These are phyloP conservation scores for Malurus elegans DNA, from an alignment of 2,113 vertebrate genomes.

Conservation along the genomic window DNA sequence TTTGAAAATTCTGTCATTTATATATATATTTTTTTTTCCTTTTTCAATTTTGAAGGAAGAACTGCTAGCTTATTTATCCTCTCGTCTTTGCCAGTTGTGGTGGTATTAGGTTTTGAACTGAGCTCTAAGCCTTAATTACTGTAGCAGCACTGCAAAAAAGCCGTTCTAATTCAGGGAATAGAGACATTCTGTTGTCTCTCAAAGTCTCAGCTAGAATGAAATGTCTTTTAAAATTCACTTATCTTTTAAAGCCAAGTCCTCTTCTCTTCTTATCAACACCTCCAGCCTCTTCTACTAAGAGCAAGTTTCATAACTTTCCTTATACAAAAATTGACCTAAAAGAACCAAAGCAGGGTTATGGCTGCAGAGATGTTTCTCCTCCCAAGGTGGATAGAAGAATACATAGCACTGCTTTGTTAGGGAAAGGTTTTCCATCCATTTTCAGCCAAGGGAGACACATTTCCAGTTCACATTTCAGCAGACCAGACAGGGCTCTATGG, in stretches of 20 bases:
- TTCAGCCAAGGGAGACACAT: constrained; percentile 10
- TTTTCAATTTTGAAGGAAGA: neutral
- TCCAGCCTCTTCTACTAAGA: neutral
- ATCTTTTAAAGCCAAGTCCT: neutral
- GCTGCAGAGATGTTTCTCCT: neutral
- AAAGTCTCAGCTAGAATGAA: neutral
- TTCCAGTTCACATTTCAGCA: neutral
- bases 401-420: neutral
- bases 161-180: neutral
- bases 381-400: neutral
- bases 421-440: constrained; percentile 16
- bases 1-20: neutral
- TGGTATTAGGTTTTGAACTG: neutral
- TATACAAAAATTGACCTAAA: neutral
- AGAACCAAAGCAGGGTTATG: neutral
- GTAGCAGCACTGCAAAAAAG: neutral
- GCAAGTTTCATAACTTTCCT: neutral
- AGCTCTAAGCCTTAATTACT: constrained; percentile 1
- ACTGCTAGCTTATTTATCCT: neutral
- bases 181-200: neutral
- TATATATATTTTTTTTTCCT: neutral
- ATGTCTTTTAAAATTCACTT: neutral
- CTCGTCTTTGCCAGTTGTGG: neutral
- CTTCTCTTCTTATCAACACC: neutral
- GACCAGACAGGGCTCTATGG: neutral